Evolutionary conservation across 92 coral and sea anemone genomes (phyloP).

Genomic region (Nematostella vectensis): DNA sequence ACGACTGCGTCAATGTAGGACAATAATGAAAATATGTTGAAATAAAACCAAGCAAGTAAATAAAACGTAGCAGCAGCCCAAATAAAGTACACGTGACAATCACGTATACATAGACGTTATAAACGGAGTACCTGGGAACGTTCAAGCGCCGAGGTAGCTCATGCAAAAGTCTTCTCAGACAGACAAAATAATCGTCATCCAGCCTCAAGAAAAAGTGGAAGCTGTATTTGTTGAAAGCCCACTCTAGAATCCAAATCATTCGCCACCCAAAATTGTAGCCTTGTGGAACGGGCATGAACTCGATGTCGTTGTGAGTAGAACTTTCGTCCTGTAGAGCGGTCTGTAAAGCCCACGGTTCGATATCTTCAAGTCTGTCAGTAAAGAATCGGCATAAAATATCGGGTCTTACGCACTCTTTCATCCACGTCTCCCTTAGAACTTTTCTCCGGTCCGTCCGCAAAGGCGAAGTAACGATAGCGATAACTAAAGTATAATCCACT

Average conservation of each 20-base stretch:
- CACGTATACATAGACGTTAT: no score
- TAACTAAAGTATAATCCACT: slow-evolving; percentile 22
- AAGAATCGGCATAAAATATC: slow-evolving; percentile 75
- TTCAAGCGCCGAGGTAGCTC: slow-evolving; percentile 55
- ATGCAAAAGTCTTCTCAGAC: slow-evolving; percentile 60
- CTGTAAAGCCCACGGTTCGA: slow-evolving; percentile 41
- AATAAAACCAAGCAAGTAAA: no score
- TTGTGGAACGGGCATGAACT: slow-evolving; percentile 59
- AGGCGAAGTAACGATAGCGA: slow-evolving; percentile 82
- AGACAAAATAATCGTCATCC: slow-evolving; percentile 90
- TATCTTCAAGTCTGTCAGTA: slow-evolving; percentile 64
- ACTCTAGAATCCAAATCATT: slow-evolving; percentile 75
- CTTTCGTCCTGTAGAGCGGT: slow-evolving; percentile 46
- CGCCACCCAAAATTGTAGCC: slow-evolving; percentile 87
- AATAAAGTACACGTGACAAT: no score
- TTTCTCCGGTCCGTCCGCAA: slow-evolving; percentile 65
- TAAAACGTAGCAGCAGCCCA: no score
- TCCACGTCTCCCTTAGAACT: slow-evolving; percentile 82
- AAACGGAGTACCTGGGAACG: slow-evolving; percentile 1
- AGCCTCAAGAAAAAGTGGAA: slow-evolving; percentile 77
- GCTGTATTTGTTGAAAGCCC: slow-evolving; percentile 58
- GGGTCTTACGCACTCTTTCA: slow-evolving; percentile 38
- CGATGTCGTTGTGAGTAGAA: slow-evolving; percentile 40
- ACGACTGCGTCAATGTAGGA: no score
- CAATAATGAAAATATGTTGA: no score